Percentiles rank a stretch among this genome's conserved stretches.
phyloP scores from a whole-genome alignment of 2,888 invertebrate species.

The Epistrophella euchroma region DNA sequence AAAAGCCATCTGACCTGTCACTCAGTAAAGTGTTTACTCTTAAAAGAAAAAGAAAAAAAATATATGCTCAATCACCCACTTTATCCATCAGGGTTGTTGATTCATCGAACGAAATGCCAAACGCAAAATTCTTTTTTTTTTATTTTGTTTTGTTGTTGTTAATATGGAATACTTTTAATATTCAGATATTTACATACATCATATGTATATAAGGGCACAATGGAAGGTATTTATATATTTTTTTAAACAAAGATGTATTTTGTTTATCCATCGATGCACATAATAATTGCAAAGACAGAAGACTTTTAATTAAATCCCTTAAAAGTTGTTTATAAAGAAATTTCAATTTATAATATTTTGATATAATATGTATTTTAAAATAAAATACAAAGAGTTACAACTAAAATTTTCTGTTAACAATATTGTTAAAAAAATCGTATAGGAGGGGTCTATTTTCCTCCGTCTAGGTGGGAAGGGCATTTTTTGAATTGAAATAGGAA shows the following conservation, averaged over 20 bases:
- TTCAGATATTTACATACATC: background rate
- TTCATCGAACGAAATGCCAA: background rate
- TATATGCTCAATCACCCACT: conserved; percentile 13
- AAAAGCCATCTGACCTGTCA: conserved; percentile 14
- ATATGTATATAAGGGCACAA: background rate
- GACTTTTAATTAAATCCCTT: background rate
- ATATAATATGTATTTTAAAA: background rate
- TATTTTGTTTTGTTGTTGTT: background rate
- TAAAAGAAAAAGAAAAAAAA: background rate
- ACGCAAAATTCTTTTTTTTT: background rate
- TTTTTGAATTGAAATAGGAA: too few relatives aligned
- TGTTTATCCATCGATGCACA: background rate
- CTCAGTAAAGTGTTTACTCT: conserved; percentile 26
- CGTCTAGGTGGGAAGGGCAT: too few relatives aligned
- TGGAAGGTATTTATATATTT: background rate
- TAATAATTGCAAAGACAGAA: background rate
- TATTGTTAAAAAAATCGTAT: too few relatives aligned
- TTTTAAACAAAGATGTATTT: background rate
- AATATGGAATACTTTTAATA: background rate
- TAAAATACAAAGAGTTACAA: background rate
- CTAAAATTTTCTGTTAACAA: too few relatives aligned
- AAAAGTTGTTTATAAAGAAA: background rate
- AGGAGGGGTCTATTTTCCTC: too few relatives aligned
- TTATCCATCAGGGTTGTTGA: conserved; percentile 2
- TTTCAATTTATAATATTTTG: background rate